Conservation (phyloP, 2,797 vertebrate species). For the Lepilemur ruficaudatus region DNA sequence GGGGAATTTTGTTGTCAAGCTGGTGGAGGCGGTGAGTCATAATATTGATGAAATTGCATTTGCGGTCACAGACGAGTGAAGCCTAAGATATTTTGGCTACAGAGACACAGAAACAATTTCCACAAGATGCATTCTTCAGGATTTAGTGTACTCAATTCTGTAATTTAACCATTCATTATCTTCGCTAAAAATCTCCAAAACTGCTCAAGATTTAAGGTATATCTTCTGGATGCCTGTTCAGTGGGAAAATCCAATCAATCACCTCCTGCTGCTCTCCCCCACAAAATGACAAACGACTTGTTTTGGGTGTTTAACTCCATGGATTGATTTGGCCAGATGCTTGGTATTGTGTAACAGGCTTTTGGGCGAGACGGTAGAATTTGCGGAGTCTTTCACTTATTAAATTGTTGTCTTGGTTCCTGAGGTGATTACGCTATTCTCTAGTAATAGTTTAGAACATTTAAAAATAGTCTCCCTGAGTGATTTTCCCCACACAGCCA, state of each 20-base stretch:
- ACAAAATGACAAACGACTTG: neutral
- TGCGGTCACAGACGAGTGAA: neutral
- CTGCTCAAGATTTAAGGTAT: neutral
- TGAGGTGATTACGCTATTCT: neutral
- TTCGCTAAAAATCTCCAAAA: neutral
- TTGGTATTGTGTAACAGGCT: neutral
- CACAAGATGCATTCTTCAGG: neutral
- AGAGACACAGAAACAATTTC: neutral
- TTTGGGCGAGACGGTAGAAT: neutral
- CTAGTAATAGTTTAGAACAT: neutral
- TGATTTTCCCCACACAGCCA: neutral
- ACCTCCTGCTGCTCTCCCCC: rapidly evolving
- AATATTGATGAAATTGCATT: neutral
- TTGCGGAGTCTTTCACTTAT: neutral
- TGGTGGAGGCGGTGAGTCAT: neutral
- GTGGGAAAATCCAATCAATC: neutral
- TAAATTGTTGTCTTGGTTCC: neutral
- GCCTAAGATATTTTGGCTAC: neutral
- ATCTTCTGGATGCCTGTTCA: neutral
- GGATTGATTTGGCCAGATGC: neutral
- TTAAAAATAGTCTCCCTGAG: neutral
- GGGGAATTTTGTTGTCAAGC: neutral
- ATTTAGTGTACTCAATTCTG: neutral
- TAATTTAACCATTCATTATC: neutral
- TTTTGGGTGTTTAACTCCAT: neutral